Evolutionary conservation across 2,797 vertebrate species (phyloP).

Genomic region (Karalla daura): DNA sequence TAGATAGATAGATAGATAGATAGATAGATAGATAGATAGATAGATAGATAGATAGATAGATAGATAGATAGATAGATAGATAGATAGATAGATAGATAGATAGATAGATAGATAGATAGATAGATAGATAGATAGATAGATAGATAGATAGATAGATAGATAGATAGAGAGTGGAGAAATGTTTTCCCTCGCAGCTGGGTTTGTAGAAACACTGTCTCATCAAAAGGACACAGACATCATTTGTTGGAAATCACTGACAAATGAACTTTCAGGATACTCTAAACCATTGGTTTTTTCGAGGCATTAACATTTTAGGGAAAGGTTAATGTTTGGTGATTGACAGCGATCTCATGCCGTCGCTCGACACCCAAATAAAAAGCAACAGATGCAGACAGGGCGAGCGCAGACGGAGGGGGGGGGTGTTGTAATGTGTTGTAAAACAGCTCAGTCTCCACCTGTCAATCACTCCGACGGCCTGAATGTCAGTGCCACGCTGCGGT

Average conservation of each 20-base stretch:
- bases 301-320: constrained; percentile 77
- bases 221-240: constrained; percentile 78
- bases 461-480: too few relatives aligned
- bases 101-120: too few relatives aligned
- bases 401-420: constrained; percentile 9
- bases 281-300: constrained; percentile 49
- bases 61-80: too few relatives aligned
- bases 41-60: too few relatives aligned
- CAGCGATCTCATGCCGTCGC: constrained; percentile 55
- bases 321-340: constrained; percentile 73
- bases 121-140: too few relatives aligned
- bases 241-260: constrained; percentile 71
- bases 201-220: constrained; percentile 57
- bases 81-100: too few relatives aligned
- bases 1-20: too few relatives aligned
- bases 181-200: constrained; percentile 35
- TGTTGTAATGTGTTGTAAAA: constrained; percentile 1
- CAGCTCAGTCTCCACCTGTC: too few relatives aligned
- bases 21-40: too few relatives aligned
- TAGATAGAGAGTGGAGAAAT: background rate
- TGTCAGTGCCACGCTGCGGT: too few relatives aligned
- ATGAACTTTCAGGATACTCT: constrained; percentile 77
- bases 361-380: constrained; percentile 20
- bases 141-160: too few relatives aligned
- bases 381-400: constrained; percentile 31